phyloP scores from a whole-genome alignment of 2,797 vertebrate species.

The Sebastes baramenuke region DNA sequence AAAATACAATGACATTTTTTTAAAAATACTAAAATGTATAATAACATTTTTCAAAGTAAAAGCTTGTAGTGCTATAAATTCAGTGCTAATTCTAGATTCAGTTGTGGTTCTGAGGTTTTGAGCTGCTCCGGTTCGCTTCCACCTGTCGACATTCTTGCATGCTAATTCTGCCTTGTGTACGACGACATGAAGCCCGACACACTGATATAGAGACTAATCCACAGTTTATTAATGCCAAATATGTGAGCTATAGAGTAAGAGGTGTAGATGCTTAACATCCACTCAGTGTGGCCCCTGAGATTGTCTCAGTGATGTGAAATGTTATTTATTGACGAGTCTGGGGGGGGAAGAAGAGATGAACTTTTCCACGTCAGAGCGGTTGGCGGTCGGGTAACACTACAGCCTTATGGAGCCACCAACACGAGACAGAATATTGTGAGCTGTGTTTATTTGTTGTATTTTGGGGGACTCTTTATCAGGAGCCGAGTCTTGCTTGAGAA shows the following conservation, averaged over 20 bases:
- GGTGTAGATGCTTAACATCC: not conserved
- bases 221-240: slow-evolving; percentile 22
- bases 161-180: slow-evolving; percentile 40
- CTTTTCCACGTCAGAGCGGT: slow-evolving; percentile 1
- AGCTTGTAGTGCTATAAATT: not conserved
- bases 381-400: slow-evolving; percentile 35
- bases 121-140: not conserved
- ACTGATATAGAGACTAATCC: not conserved
- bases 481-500: slow-evolving; percentile 68
- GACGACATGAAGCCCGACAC: not conserved
- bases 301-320: slow-evolving; percentile 30
- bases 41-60: not conserved
- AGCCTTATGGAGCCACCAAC: slow-evolving; percentile 54
- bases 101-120: not conserved
- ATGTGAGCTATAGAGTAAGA: not conserved
- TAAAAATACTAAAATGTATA: not conserved
- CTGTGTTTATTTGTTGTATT: slow-evolving; percentile 51
- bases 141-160: slow-evolving; percentile 19
- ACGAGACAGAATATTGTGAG: slow-evolving; percentile 19
- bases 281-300: not conserved
- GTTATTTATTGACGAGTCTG: slow-evolving; percentile 67
- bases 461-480: slow-evolving; percentile 60
- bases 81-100: not conserved
- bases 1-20: not conserved
- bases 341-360: not conserved